Base-by-base conservation (phyloP, 2,113 vertebrate species). In the Trogon surrucura region DNA sequence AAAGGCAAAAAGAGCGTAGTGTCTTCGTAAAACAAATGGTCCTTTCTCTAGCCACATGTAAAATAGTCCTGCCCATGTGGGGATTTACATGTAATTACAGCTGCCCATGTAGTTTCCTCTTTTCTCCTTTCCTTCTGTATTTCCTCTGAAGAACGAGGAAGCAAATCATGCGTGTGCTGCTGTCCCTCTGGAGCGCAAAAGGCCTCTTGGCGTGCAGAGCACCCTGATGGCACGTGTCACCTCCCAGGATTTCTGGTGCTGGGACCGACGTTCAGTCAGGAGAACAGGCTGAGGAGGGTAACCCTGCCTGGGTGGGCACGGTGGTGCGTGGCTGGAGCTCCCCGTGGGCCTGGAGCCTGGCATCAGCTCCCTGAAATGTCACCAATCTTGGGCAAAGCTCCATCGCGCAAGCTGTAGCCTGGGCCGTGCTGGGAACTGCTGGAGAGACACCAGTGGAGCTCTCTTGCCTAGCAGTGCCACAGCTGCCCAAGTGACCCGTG, bases 21-120 rank as follows among this genome's bases (percentile, higher is more conserved):
- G 57, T 86, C 75, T 91, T 88, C 0, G 2, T 80, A 81, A 94
- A 96, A 67, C 88, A 95, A 85, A 95, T 93, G 90, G 91, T 95
- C 64, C 79, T 91, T 95, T 90, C 72, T 94, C 29, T 58, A 88
- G 47, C 51, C 75, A 25, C 56, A 25, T 11, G 25, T 65, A 16
- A 58, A 69, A 44, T 4, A 60, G 62, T 62, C 64, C 67, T 88
- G 74, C 79, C 64, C 34, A 2, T 53, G 56, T 48, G 67, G 82
- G 67, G 93, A 91, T 96, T 96, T 96, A 74, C 47, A n/a, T 90
- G 74, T 66, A 91, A 90, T 91, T 96, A 83, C 60, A 88, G 67
- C 82, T 85, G 41, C 73, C 78, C 66, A 87, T 58, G 70, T 26
- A 77, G 58, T 25, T 82, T 70, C 70, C 30, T 88, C 16, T 53